Base-by-base conservation (phyloP, 2,888 invertebrate genomes). In the Ophraella communa region DNA sequence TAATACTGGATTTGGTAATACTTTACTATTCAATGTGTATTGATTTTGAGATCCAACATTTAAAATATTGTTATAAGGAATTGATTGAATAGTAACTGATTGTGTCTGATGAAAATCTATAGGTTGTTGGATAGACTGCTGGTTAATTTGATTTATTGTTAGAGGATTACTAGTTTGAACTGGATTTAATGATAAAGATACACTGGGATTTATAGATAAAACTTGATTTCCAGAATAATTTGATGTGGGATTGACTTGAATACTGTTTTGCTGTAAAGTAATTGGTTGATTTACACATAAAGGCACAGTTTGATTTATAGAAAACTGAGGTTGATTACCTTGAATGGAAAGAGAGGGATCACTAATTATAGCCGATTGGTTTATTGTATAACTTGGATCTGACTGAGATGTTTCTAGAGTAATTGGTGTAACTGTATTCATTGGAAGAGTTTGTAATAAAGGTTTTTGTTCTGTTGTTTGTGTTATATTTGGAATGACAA, bases 11-110 rank as follows among this genome's bases (percentile, higher is more conserved):
- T 71, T 73, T n/a, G 76, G 66, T 45, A 81, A 65, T 59, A 79
- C 64, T 71, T 79, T 80, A 14, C 79, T 71, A 65, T 79, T 78
- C 10, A 79, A 67, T 4, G 76, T 71, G 53, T 79, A 77, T 42
- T 77, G 78, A 71, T 78, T 79, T 64, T 77, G 78, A 33, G 75
- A 74, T 42, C 73, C 61, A 17, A 80, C 74, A 66, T 79, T 80
- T 24, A 80, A 70, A 55, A 80, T 73, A 53, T 78, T 79, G 42
- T 72, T 77, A 57, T 74, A 77, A 7, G 78, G 79, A 42, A 79
- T 71, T 35, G 78, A 74, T 66, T 80, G 80, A 45, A 80, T 75
- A 35, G 79, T 76, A 35, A 80, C 76, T n/a, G 77, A 75, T 33
- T 76, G 77, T 10, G 75, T 69, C 64, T 76, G 77, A 62, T 75